These are phyloP conservation scores for Penaeus indicus DNA, from an alignment of 1,140 invertebrate species.

Conservation along the genomic window DNA sequence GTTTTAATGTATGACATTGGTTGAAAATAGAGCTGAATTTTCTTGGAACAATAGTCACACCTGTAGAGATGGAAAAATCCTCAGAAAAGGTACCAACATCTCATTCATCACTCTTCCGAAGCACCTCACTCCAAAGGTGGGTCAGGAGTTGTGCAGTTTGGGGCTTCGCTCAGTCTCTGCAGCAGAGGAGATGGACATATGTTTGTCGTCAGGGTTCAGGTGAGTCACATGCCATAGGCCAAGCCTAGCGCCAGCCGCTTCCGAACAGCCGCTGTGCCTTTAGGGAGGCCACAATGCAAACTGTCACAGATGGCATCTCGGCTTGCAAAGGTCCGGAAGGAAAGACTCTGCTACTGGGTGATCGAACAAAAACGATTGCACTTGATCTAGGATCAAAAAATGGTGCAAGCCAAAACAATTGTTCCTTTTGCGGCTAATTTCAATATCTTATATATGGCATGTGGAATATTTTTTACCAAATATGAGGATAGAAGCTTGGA, in stretches of 20 bases:
- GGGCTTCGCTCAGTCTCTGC: constrained; percentile 7
- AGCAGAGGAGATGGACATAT: constrained; percentile 13
- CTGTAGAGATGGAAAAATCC: too few species aligned
- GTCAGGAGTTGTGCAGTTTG: background rate
- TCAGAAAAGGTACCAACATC: too few species aligned
- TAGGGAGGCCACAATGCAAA: constrained; percentile 33
- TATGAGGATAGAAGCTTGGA: too few species aligned
- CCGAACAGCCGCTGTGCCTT: constrained; percentile 17
- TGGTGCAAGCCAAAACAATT: background rate
- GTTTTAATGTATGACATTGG: too few species aligned
- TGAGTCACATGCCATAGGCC: background rate
- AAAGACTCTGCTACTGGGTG: constrained; percentile 32
- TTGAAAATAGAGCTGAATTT: too few species aligned
- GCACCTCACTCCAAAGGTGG: constrained; percentile 19
- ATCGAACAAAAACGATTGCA: background rate
- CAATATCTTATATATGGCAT: too few species aligned
- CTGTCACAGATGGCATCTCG: constrained; percentile 6
- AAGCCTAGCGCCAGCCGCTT: constrained; percentile 29
- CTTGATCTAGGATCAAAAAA: background rate
- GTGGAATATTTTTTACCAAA: too few species aligned
- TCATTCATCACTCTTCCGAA: background rate
- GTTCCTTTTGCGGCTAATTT: background rate
- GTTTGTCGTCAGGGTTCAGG: background rate
- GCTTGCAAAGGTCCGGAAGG: background rate
- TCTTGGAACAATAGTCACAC: too few species aligned